Evolutionary conservation across 2,888 invertebrate species (phyloP), one percentile per base, ranked within the genome.

Genomic region (Ptilodon capucinus): DNA sequence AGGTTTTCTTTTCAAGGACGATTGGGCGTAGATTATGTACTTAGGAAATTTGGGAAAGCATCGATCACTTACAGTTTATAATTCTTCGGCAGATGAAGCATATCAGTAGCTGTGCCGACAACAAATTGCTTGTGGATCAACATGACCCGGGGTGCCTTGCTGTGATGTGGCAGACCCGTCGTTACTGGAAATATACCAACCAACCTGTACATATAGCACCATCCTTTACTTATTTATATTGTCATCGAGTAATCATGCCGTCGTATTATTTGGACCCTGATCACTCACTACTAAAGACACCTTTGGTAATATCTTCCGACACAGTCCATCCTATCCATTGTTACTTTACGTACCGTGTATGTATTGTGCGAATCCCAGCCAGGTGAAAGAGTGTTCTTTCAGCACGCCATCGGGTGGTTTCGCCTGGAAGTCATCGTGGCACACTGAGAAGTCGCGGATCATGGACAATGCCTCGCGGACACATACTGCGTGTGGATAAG

Each of bases 311-410:
- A n/a, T n/a, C n/a, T n/a, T n/a, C n/a, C n/a, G n/a, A n/a, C n/a
- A n/a, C n/a, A n/a, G n/a, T n/a, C n/a, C n/a, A n/a, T n/a, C n/a
- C n/a, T n/a, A n/a, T n/a, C n/a, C n/a, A n/a, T n/a, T n/a, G n/a
- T 21, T 21, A 21, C 1, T 1, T 21, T 21, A 64, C 76, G 55
- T 47, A 86, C 89, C 82, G 45, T 89, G 88, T 16, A 76, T 65
- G 46, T 87, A 88, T 51, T 88, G 84, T 4, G 78, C 70, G 46
- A 88, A 86, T 5, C 79, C 89, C 5, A 89, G 70, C 89, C 89
- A 89, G 5, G 70, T 73, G 47, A 88, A 88, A 0, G 84, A 78
- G 41, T 82, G 78, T 16, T 74, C 71, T 21, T 80, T 79, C 0
- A 88, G 64, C 3, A 86, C 56, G 36, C 89, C 89, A 59, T 89